Evolutionary conservation across 2,797 vertebrate species (phyloP), one percentile per base, ranked within the genome.

Genomic region (Ataeniobius toweri): DNA sequence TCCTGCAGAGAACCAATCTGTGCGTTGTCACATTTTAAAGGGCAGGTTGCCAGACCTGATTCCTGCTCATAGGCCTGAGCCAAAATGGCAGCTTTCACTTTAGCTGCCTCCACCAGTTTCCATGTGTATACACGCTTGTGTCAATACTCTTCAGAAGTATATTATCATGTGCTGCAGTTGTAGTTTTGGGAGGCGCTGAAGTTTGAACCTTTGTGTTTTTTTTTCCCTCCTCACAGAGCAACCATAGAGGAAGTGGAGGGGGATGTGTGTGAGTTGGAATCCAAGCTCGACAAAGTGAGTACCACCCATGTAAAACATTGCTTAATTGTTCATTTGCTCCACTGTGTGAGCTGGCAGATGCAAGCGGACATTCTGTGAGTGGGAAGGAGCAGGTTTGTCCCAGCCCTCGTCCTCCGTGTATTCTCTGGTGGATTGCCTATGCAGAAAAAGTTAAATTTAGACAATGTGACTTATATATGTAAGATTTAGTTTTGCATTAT

Each of bases 261-360:
- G 81, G 98, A 99, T 94, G 97, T 99, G 90, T 93, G 97, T 0
- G 98, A 99, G 93, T 92, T 99, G 93, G 98, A 99, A 92, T 95
- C 97, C 85, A 99, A 98, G 91, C 96, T 99, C 13, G 98, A 99
- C 93, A 99, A 99, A 97, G 98, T 99, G 95, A 96, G 94, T 95
- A 89, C 86, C 91, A 83, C 87, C 91, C 88, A 90, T 84, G 76
- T 85, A 89, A 90, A 93, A 86, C 79, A 89, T 88, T 78, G 81
- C 74, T 76, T 86, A 77, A 87, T 90, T 91, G 83, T 89, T 86
- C 75, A 71, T 81, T 89, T 89, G 87, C 86, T 81, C 77, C 80
- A 2, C 75, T 20, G n/a, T 83, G 80, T 58, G 74, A 84, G 65
- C 71, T 51, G 50, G 56, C 44, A 59, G 73, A 80, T 44, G 68